These are phyloP conservation scores for Myanophis thanlyinensis DNA, from an alignment of 2,113 vertebrate genomes.

Conservation along the genomic window DNA sequence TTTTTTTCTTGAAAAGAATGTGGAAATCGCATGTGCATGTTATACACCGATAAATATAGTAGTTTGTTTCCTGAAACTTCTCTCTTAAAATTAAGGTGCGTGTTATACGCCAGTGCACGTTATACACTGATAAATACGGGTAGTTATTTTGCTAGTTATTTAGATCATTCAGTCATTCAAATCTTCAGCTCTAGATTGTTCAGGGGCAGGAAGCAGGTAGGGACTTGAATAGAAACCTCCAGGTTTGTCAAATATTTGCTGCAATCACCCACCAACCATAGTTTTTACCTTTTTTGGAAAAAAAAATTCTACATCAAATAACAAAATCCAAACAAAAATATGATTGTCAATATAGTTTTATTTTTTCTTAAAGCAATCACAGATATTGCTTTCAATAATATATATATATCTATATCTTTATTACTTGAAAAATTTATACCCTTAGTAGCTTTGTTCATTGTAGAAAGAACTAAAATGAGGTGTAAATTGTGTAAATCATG, in stretches of 20 bases:
- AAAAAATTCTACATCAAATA: constrained; percentile 13
- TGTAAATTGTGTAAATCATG: neutral
- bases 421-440: neutral
- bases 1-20: no score
- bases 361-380: constrained; percentile 22
- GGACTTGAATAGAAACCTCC: constrained; percentile 21
- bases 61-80: no score
- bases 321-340: constrained; percentile 16
- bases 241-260: constrained; percentile 36
- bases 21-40: no score
- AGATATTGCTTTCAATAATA: constrained; percentile 2
- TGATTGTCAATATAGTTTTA: constrained; percentile 2
- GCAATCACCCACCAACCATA: constrained; percentile 32
- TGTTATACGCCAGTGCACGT: no score
- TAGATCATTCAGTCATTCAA: neutral
- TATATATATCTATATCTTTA: neutral
- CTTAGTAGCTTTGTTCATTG: neutral
- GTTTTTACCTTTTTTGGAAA: constrained; percentile 19
- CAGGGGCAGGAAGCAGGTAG: neutral
- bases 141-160: no score
- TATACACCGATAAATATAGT: no score
- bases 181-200: constrained; percentile 41
- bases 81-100: no score
- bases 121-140: no score
- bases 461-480: neutral